Evolutionary conservation across 2,888 invertebrate species (phyloP), one percentile per base, ranked within the genome.

Genomic region (Elysia crispata): DNA sequence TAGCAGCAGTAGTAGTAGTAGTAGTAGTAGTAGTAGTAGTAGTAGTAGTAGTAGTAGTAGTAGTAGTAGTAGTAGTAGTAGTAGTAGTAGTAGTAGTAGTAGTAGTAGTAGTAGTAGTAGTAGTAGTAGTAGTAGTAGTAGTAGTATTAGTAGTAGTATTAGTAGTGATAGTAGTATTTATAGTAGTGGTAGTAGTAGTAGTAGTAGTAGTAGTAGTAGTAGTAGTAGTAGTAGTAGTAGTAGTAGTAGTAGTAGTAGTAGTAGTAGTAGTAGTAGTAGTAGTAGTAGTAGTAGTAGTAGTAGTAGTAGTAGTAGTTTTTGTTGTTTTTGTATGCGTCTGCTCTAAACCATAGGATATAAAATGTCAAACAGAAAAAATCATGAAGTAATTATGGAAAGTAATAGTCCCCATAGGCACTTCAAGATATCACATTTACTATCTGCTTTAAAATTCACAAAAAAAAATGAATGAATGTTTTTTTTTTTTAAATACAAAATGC

Each of bases 101-200:
- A 75, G 75, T 75, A 75, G 62, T 75, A 75, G 75, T 75, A 75
- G 74, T 30, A 74, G 74, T 11, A 74, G 74, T 13, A 60, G 74
- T 11, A 60, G 74, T 11, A 74, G 74, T 54, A 73, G 73, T 25
- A n/a, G n/a, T n/a, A n/a, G n/a, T n/a, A n/a, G n/a, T n/a, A n/a
- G n/a, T n/a, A n/a, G n/a, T n/a, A n/a, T n/a, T n/a, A n/a, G n/a
- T n/a, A n/a, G n/a, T n/a, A n/a, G n/a, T n/a, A n/a, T n/a, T n/a
- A n/a, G n/a, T n/a, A n/a, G n/a, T n/a, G n/a, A n/a, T n/a, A n/a
- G n/a, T n/a, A n/a, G n/a, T n/a, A n/a, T n/a, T n/a, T n/a, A n/a
- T n/a, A 60, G 74, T 8, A 74, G 74, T 28, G 20, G 30, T 30
- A 74, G 74, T 15, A 74, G 74, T 11, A 74, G 72, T 18, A 72